phyloP scores from a whole-genome alignment of 2,113 vertebrate species.

The Crocuta crocuta region DNA sequence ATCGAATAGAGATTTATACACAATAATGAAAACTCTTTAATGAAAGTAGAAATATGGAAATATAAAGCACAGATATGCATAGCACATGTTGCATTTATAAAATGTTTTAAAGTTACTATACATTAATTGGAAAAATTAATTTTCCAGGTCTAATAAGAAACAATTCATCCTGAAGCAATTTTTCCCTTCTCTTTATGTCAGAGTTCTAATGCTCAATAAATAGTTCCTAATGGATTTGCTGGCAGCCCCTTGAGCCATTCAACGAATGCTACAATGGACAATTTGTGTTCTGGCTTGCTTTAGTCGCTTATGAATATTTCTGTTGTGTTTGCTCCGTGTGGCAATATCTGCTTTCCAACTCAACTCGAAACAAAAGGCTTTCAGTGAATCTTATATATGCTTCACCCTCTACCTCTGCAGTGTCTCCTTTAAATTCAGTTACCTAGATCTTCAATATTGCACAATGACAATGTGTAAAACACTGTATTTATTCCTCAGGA shows the following conservation, averaged over 20 bases:
- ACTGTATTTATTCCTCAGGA: neutral
- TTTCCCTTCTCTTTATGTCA: neutral
- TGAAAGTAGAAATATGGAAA: neutral
- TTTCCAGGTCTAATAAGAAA: slow-evolving; percentile 52
- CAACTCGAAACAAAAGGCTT: neutral
- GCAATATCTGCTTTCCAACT: slow-evolving; percentile 21
- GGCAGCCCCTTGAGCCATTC: slow-evolving; percentile 41
- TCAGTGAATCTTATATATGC: neutral
- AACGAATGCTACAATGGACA: slow-evolving; percentile 19
- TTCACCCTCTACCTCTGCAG: neutral
- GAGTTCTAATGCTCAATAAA: slow-evolving; percentile 18
- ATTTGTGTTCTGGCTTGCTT: slow-evolving; percentile 36
- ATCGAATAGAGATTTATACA: neutral
- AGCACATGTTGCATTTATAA: neutral
- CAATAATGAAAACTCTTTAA: neutral
- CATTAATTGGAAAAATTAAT: slow-evolving; percentile 53
- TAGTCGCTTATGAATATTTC: slow-evolving; percentile 49
- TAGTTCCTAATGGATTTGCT: slow-evolving; percentile 66
- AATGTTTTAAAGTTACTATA: slow-evolving; percentile 14
- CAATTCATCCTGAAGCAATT: neutral
- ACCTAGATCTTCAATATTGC: neutral
- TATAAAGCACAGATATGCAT: neutral
- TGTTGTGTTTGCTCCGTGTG: neutral
- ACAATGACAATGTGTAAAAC: neutral
- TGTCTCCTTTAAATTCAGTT: neutral